phyloP scores from a whole-genome alignment of 2,113 vertebrate genomes.

The Pelmatolapia mariae region DNA sequence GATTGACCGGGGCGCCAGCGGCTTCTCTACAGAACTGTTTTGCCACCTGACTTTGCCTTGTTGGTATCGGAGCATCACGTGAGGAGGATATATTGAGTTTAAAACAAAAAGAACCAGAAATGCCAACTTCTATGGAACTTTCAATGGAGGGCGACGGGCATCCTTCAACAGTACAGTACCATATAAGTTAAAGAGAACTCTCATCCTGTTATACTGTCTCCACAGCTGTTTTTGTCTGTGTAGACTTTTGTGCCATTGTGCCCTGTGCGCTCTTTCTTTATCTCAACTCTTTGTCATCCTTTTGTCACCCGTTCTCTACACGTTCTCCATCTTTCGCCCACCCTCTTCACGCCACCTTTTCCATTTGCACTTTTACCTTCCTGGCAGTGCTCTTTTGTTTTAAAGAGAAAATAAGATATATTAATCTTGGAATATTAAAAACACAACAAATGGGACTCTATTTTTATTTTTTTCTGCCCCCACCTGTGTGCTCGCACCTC shows the following conservation, averaged over 20 bases:
- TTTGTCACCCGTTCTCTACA: background rate
- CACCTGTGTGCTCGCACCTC: background rate
- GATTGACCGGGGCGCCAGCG: background rate
- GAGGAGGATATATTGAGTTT: constrained; percentile 31
- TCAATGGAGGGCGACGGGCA: constrained; percentile 21
- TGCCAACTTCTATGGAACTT: constrained; percentile 54
- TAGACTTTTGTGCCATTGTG: constrained; percentile 67
- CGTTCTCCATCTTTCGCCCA: background rate
- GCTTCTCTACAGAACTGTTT: constrained; percentile 26
- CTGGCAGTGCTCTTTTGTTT: background rate
- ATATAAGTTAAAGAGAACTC: constrained; percentile 60
- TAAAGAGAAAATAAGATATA: constrained; percentile 28
- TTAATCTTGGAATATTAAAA: constrained; percentile 35
- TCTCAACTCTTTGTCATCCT: constrained; percentile 10
- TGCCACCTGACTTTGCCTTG: constrained; percentile 40
- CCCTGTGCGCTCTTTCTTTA: constrained; percentile 43
- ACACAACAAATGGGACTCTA: constrained; percentile 27
- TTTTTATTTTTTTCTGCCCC: background rate
- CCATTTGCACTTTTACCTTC: constrained; percentile 10
- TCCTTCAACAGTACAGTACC: constrained; percentile 48
- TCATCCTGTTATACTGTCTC: constrained; percentile 57
- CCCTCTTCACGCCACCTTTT: constrained; percentile 25
- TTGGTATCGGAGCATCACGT: constrained; percentile 10
- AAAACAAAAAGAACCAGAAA: constrained; percentile 14
- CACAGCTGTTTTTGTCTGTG: constrained; percentile 65